Conservation (phyloP, 1,140 invertebrate species). For the Hycleus cichorii region DNA sequence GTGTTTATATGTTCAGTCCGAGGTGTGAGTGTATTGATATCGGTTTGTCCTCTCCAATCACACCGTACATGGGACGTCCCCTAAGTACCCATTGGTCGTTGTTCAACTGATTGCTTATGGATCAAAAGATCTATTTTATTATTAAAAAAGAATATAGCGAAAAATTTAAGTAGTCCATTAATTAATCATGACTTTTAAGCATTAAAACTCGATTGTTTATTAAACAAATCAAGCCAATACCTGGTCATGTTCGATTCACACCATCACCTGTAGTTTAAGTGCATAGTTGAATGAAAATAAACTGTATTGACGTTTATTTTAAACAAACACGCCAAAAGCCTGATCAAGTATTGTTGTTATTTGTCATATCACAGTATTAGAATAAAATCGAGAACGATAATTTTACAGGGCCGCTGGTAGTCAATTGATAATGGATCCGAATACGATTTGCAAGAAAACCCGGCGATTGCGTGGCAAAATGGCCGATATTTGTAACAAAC, state of each 20-base stretch:
- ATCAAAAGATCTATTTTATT: not conserved
- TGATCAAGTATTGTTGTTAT: no score
- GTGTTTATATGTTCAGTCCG: no score
- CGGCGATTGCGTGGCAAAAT: conserved; percentile 65
- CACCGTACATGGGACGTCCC: conserved; percentile 9
- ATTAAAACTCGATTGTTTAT: conserved; percentile 23
- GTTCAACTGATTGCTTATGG: not conserved
- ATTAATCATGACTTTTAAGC: conserved; percentile 24
- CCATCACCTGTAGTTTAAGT: conserved; percentile 10
- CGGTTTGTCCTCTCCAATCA: conserved; percentile 19
- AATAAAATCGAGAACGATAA: no score
- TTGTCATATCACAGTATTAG: no score
- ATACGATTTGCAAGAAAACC: conserved; percentile 74
- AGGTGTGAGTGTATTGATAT: conserved; percentile 21
- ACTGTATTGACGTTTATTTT: not conserved
- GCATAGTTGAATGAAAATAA: conserved; percentile 13
- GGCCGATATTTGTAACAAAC: conserved; percentile 66
- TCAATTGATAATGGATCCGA: conserved; percentile 80
- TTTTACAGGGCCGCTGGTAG: conserved; percentile 64
- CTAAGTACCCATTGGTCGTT: conserved; percentile 19
- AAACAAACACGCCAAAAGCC: no score
- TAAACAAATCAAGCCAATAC: conserved; percentile 13
- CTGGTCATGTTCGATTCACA: conserved; percentile 21
- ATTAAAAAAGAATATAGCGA: no score
- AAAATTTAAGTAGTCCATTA: conserved; percentile 25